Evolutionary conservation across 1,140 invertebrate genomes (phyloP), one percentile per base, ranked within the genome.

Genomic region (Lucilia sericata): DNA sequence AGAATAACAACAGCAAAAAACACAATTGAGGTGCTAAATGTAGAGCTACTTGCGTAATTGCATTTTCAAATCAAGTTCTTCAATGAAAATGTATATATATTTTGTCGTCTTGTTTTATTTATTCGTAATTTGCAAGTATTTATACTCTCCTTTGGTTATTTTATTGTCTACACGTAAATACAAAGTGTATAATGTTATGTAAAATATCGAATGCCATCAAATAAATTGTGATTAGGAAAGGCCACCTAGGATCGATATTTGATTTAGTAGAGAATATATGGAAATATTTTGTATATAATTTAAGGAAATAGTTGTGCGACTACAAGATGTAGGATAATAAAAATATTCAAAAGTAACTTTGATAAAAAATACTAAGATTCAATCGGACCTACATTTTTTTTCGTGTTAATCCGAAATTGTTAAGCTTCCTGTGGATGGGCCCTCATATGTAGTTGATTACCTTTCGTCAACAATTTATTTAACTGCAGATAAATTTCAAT

Each of bases 31-130:
- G 76, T 80, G 76, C 76, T 80, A 80, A 80, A 80, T 51, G 76
- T 80, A 80, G 76, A 80, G 76, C 76, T 80, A 80, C 76, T 80
- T 80, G 47, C 76, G 76, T 80, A 80, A 80, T 80, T 80, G 47
- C 17, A 49, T 78, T 78, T 78, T 78, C 42, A 80, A 80, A 80
- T 51, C 76, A 80, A 80, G 76, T 80, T 80, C 76, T 80, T 49
- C 21, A 49, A 80, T 80, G 76, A 80, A 80, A 25, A 49, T 8
- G 14, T 60, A 5, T n/a, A n/a, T 60, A 60, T 5, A 60, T n/a
- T 17, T 60, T 60, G 13, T 60, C 5, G 55, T n/a, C 55, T 60
- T 60, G 14, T 30, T 30, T 30, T 30, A 30, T 55, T 55, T 17
- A 12, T 30, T 30, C 10, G 51, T 60, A 60, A 60, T 60, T 60